Conservation (phyloP, 2,888 invertebrate genomes). For the Eumerus sabulonum region DNA sequence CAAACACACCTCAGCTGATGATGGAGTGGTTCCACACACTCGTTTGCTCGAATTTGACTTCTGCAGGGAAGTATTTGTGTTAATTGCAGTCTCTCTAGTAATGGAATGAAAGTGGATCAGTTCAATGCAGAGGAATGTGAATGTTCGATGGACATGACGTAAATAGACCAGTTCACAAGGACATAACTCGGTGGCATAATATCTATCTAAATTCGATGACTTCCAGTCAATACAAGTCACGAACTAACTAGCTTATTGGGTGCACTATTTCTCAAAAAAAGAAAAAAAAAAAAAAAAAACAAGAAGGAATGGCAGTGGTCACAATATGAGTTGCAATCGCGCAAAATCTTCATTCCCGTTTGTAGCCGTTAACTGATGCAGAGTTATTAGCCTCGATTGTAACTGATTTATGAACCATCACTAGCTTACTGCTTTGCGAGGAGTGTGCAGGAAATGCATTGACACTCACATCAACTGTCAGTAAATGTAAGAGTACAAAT, state of each 20-base stretch:
- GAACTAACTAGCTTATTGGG: no score
- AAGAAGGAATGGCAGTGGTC: no score
- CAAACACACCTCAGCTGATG: conserved; percentile 39
- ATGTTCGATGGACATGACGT: conserved; percentile 20
- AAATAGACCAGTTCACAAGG: no score
- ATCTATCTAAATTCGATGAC: no score
- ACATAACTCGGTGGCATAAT: no score
- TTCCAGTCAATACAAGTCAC: no score
- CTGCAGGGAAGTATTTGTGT: conserved; percentile 54
- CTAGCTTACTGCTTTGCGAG: conserved; percentile 1
- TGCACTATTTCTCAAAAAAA: no score
- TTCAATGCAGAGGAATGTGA: conserved; percentile 58
- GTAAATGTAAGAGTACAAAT: conserved; percentile 19
- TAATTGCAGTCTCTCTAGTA: conserved; percentile 47
- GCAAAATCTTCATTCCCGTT: conserved; percentile 11
- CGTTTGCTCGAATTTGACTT: conserved; percentile 32
- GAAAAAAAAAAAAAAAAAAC: no score
- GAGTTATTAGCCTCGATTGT: conserved; percentile 33
- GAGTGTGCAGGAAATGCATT: conserved; percentile 1
- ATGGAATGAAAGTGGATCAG: conserved; percentile 56
- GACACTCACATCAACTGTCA: background rate
- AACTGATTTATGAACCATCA: conserved; percentile 17
- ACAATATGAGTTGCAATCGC: no score
- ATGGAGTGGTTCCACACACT: conserved; percentile 35
- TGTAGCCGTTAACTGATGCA: background rate